These are phyloP conservation scores for Dicerorhinus sumatrensis DNA, from an alignment of 2,113 vertebrate species.

Conservation along the genomic window DNA sequence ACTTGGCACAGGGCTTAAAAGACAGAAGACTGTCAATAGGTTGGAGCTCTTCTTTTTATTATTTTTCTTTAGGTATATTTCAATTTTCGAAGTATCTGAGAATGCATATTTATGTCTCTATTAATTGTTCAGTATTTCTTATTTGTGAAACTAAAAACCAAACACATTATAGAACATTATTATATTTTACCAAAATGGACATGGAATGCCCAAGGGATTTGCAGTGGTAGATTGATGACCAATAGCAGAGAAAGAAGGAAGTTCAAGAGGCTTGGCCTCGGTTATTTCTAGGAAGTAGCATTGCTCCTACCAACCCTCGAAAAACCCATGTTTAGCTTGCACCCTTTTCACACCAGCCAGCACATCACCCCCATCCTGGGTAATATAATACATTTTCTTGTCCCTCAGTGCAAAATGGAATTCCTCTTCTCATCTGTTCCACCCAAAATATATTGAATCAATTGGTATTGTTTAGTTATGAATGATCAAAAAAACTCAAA, in stretches of 20 bases:
- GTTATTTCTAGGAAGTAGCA: not conserved
- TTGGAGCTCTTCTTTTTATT: not conserved
- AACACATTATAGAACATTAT: not conserved
- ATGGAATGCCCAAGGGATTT: not conserved
- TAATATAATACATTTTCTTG: not conserved
- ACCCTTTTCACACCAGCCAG: not conserved
- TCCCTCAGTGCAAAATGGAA: not conserved
- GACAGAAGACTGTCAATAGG: not conserved
- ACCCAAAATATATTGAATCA: not conserved
- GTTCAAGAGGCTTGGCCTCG: not conserved
- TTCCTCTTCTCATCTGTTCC: not conserved
- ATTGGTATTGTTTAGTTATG: not conserved
- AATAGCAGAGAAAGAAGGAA: not conserved
- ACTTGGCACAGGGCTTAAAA: not conserved
- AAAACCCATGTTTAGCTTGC: not conserved
- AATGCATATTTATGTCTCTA: not conserved
- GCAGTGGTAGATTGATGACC: not conserved
- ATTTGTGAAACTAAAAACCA: not conserved
- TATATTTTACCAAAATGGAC: not conserved
- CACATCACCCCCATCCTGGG: not conserved
- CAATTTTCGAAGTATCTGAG: not conserved
- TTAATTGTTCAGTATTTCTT: not conserved
- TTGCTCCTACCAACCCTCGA: not conserved
- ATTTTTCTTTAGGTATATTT: conserved; percentile 11
- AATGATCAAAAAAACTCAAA: not conserved